Conservation (phyloP, 2,797 vertebrate species). For the Ctenochaetus hawaiiensis region DNA sequence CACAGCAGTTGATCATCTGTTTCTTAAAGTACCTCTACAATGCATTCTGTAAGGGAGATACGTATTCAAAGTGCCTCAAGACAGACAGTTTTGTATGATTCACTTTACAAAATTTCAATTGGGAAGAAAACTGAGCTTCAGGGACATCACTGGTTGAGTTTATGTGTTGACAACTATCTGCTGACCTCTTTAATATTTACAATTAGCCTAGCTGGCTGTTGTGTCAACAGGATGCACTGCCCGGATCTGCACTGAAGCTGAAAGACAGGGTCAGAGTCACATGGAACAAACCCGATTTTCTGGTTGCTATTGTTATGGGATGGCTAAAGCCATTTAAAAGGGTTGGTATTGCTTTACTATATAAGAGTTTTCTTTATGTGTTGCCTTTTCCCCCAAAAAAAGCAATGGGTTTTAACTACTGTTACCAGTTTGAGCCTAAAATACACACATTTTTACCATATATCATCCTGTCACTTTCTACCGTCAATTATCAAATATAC, state of each 20-base stretch:
- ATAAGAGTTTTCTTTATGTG: not conserved
- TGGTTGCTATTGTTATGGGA: not conserved
- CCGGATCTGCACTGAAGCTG: constrained; percentile 9
- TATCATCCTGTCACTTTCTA: not conserved
- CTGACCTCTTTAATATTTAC: too few relatives aligned
- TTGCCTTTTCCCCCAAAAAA: not conserved
- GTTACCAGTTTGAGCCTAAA: not conserved
- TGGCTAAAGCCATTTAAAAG: not conserved
- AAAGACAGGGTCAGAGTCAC: constrained; percentile 18
- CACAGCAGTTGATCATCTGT: not conserved
- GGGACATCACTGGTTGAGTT: too few relatives aligned
- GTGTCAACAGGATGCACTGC: constrained; percentile 51
- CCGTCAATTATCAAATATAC: too few relatives aligned
- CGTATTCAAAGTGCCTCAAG: too few relatives aligned
- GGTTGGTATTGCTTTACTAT: not conserved
- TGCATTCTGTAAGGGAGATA: too few relatives aligned
- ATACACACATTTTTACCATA: not conserved
- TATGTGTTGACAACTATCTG: too few relatives aligned
- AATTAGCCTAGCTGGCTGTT: constrained; percentile 21
- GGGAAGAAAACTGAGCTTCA: too few relatives aligned
- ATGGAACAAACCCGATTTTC: constrained; percentile 14
- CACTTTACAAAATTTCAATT: too few relatives aligned
- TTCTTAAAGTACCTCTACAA: not conserved
- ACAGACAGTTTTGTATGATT: too few relatives aligned
- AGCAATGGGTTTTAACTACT: not conserved